Conservation (phyloP, 2,113 vertebrate species). For the Bettongia penicillata region DNA sequence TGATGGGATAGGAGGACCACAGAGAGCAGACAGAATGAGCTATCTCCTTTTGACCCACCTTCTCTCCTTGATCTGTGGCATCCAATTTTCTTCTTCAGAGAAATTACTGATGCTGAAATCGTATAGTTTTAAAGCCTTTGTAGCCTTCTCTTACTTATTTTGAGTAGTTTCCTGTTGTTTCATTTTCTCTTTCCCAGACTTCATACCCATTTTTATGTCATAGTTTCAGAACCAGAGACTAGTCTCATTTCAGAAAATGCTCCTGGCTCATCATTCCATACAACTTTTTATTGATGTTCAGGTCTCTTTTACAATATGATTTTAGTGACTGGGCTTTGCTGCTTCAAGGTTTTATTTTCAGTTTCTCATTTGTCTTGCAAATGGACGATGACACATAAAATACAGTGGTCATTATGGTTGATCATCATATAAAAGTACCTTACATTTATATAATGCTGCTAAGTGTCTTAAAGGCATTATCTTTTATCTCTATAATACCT, state of each 20-base stretch:
- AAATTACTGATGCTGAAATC: neutral
- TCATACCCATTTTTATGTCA: conserved; percentile 11
- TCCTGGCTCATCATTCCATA: neutral
- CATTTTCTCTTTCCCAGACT: neutral
- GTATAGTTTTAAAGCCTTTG: neutral
- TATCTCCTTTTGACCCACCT: neutral
- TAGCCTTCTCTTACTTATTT: neutral
- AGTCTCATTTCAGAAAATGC: conserved; percentile 5
- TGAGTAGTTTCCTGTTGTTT: no score
- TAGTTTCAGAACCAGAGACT: conserved; percentile 9
- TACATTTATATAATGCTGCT: neutral
- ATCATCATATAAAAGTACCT: neutral
- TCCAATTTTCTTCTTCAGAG: neutral
- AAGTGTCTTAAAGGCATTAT: neutral
- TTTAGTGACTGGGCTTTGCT: neutral
- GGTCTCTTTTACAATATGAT: neutral
- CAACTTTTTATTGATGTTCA: neutral
- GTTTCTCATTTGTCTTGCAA: neutral
- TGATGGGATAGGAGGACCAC: neutral
- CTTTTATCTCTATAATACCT: neutral
- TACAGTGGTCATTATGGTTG: neutral
- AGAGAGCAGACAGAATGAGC: neutral
- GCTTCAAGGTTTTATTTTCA: neutral
- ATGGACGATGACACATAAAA: neutral
- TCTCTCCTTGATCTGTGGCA: neutral